phyloP scores from a whole-genome alignment of 2,888 invertebrate genomes.

The Rotaria socialis region DNA sequence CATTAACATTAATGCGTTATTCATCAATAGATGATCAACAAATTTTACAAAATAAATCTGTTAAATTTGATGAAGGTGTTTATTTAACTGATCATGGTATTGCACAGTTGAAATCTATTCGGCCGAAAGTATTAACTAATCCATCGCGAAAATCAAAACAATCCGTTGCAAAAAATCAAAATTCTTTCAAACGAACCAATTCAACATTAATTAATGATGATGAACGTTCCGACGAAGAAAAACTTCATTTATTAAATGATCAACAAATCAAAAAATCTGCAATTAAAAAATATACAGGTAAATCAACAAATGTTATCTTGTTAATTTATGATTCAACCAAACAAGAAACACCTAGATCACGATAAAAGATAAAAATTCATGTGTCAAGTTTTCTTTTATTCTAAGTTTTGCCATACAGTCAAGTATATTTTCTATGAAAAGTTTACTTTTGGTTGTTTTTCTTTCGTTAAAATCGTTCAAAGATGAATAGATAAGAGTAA shows the following conservation, averaged over 20 bases:
- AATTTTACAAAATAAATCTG: not conserved
- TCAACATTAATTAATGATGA: not conserved
- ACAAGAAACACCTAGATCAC: no score
- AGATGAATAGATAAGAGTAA: no score
- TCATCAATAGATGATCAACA: slow-evolving; percentile 19
- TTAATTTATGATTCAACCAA: no score
- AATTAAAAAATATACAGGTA: slow-evolving; percentile 30
- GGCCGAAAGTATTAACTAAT: not conserved
- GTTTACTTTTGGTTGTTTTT: no score
- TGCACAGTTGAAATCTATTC: slow-evolving; percentile 23
- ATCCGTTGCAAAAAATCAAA: not conserved
- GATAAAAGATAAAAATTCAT: no score
- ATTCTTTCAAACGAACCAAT: not conserved
- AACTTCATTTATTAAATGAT: not conserved
- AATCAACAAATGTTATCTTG: no score
- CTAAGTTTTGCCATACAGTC: no score
- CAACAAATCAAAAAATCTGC: not conserved
- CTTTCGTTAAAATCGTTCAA: no score
- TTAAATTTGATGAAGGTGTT: slow-evolving; percentile 41
- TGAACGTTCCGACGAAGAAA: not conserved
- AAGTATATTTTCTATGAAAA: no score
- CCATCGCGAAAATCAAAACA: slow-evolving; percentile 9
- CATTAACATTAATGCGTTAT: not conserved
- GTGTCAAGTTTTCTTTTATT: no score
- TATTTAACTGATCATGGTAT: slow-evolving; percentile 38